Conservation (phyloP, 1,140 invertebrate genomes). For the Euwallacea fornicatus region DNA sequence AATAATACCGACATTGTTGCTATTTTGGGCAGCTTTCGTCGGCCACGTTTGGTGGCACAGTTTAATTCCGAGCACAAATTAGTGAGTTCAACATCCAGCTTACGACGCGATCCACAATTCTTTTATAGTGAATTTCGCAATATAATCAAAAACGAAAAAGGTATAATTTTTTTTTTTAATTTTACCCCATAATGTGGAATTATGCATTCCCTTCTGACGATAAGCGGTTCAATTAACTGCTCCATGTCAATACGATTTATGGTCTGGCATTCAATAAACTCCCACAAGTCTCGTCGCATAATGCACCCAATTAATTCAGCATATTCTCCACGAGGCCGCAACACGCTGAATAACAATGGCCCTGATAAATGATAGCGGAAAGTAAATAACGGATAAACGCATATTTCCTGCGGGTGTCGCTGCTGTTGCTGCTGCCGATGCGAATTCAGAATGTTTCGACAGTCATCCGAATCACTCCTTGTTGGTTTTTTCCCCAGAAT, state of each 20-base stretch:
- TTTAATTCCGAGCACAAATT: not conserved
- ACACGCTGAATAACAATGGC: slow-evolving; percentile 23
- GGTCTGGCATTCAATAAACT: slow-evolving; percentile 32
- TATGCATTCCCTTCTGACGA: too few species aligned
- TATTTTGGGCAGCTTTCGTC: too few species aligned
- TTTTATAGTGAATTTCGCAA: not conserved
- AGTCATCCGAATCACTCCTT: too few species aligned
- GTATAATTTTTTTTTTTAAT: not conserved
- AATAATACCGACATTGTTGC: too few species aligned
- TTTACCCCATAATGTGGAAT: not conserved
- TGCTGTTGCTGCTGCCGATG: not conserved
- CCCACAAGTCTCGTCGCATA: slow-evolving; percentile 32
- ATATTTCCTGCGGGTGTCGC: not conserved
- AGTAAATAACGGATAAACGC: slow-evolving; percentile 21
- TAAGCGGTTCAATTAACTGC: too few species aligned
- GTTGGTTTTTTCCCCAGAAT: too few species aligned
- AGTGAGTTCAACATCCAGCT: not conserved
- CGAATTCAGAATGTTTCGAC: not conserved
- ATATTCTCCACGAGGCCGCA: slow-evolving; percentile 23
- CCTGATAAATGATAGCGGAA: slow-evolving; percentile 12
- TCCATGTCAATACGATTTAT: slow-evolving; percentile 4
- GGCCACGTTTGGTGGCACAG: too few species aligned
- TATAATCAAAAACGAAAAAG: not conserved
- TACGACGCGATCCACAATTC: too few species aligned
- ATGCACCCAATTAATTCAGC: slow-evolving; percentile 34